Conservation (phyloP, 2,888 invertebrate genomes). For the Ecliptopera silaceata region DNA sequence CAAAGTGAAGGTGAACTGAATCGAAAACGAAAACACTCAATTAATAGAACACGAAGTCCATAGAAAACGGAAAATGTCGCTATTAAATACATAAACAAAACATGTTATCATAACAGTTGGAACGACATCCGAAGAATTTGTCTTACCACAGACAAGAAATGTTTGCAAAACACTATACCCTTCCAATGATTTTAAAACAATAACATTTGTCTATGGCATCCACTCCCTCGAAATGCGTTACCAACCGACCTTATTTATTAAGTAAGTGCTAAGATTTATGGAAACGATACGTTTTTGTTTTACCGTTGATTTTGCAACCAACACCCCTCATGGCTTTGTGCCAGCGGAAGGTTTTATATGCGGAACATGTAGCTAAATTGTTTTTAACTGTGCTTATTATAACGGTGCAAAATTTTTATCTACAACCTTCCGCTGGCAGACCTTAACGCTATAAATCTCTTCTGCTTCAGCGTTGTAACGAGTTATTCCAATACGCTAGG, state of each 20-base stretch:
- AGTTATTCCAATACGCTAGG: neutral
- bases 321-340: slow-evolving; percentile 82
- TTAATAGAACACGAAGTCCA: slow-evolving; percentile 59
- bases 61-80: slow-evolving; percentile 72
- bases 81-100: slow-evolving; percentile 78
- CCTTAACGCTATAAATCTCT: slow-evolving; percentile 72
- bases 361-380: slow-evolving; percentile 53
- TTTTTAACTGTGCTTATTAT: slow-evolving; percentile 38
- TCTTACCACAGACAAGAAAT: slow-evolving; percentile 66
- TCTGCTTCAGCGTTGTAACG: slow-evolving; percentile 46
- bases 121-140: slow-evolving; percentile 79
- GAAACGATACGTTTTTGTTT: slow-evolving; percentile 80
- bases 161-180: slow-evolving; percentile 78
- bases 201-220: slow-evolving; percentile 53
- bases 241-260: slow-evolving; percentile 62
- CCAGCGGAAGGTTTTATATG: slow-evolving; percentile 75
- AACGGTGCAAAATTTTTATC: slow-evolving; percentile 44
- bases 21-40: slow-evolving; percentile 53
- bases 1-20: slow-evolving; percentile 23
- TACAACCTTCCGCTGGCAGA: slow-evolving; percentile 75
- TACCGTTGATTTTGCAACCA: slow-evolving; percentile 75
- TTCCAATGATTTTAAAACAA: slow-evolving; percentile 69
- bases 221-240: slow-evolving; percentile 65
- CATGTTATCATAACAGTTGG: slow-evolving; percentile 77
- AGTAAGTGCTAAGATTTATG: slow-evolving; percentile 67